Conservation (phyloP, 2,113 vertebrate species). For the Colius striatus region DNA sequence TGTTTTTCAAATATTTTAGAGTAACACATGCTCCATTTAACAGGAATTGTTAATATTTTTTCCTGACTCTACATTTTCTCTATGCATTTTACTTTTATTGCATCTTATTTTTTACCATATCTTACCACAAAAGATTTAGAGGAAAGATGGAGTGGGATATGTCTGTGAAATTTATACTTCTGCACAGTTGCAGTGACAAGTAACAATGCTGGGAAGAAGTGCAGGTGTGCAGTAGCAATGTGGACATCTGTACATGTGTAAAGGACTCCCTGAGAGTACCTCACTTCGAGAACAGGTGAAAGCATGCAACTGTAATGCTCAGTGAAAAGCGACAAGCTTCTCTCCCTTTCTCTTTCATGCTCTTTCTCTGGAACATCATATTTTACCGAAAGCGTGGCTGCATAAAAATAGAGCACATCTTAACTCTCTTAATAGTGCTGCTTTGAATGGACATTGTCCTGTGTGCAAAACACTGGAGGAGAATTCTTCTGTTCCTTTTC, state of each 20-base stretch:
- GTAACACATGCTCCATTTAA: neutral
- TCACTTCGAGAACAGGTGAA: neutral
- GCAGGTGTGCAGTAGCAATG: neutral
- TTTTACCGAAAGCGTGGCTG: neutral
- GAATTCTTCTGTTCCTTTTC: neutral
- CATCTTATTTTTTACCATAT: neutral
- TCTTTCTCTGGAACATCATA: neutral
- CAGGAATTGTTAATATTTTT: neutral
- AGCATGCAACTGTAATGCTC: neutral
- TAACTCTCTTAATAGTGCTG: neutral
- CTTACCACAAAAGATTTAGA: neutral
- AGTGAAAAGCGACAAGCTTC: neutral
- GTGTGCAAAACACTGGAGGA: conserved; percentile 6
- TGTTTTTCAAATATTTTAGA: neutral
- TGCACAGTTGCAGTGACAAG: neutral
- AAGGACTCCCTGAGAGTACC: neutral
- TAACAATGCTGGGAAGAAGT: neutral
- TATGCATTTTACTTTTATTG: neutral
- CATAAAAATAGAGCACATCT: neutral
- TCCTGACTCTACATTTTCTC: neutral
- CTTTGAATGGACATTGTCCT: conserved; percentile 25
- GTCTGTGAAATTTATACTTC: neutral
- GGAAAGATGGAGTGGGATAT: neutral
- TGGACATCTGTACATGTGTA: neutral
- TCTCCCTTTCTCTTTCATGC: neutral